A percentile compares a stretch with the other conserved stretches of the same genome.
Evolutionary conservation across 2,888 invertebrate species (phyloP).

Genomic region (Chloromyia formosa): DNA sequence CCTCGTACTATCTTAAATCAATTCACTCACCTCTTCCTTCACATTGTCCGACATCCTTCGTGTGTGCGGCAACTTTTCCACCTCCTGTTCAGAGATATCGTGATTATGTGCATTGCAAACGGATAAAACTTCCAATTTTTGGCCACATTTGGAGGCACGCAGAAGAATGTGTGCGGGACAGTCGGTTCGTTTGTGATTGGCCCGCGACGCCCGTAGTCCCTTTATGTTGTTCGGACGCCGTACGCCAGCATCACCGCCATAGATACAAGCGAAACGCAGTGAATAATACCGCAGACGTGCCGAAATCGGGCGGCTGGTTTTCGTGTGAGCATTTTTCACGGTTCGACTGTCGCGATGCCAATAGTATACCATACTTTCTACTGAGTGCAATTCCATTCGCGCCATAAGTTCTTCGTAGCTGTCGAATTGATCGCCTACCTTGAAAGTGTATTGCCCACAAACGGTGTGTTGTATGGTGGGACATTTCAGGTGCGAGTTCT

Average conservation of each 20-base stretch:
- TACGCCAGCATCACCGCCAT: conserved; percentile 64
- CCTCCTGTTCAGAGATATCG: conserved; percentile 63
- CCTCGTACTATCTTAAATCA: background rate
- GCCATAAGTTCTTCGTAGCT: conserved; percentile 62
- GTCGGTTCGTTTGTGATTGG: conserved; percentile 60
- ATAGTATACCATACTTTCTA: conserved; percentile 63
- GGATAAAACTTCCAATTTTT: conserved; percentile 63
- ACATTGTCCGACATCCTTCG: conserved; percentile 34
- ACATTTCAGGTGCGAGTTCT: background rate
- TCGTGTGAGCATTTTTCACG: conserved; percentile 64
- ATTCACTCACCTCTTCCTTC: conserved; percentile 45
- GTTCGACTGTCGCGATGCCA: conserved; percentile 64
- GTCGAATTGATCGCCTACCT: conserved; percentile 62
- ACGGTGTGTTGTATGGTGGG: conserved; percentile 25
- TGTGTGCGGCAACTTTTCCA: conserved; percentile 52
- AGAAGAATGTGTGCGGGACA: conserved; percentile 64
- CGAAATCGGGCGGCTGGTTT: conserved; percentile 63
- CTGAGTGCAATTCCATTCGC: conserved; percentile 61
- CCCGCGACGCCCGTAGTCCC: conserved; percentile 61
- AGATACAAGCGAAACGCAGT: conserved; percentile 64
- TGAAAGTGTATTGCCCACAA: conserved; percentile 59
- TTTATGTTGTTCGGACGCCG: conserved; percentile 62
- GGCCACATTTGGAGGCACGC: conserved; percentile 63
- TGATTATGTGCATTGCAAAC: conserved; percentile 65
- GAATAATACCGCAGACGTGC: conserved; percentile 63